A percentile compares a stretch with the other conserved stretches of the same genome.
Conservation (phyloP, 2,797 vertebrate species). For the Harpagifer antarcticus region DNA sequence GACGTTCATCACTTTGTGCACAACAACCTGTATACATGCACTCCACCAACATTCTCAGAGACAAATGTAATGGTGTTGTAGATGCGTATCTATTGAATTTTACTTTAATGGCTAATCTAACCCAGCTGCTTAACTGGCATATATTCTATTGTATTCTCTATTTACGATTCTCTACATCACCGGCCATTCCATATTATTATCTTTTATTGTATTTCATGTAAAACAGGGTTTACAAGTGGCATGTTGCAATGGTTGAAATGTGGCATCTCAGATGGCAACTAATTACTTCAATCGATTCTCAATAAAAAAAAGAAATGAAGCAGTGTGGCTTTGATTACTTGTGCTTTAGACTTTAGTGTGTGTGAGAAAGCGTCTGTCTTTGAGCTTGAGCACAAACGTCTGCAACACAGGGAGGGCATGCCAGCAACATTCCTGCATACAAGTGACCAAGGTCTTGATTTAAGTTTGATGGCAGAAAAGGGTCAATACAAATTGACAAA, state of each 20-base stretch:
- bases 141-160: slow-evolving; percentile 20
- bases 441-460: slow-evolving; percentile 21
- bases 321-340: slow-evolving; percentile 68
- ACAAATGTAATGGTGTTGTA: slow-evolving; percentile 39
- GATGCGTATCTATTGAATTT: slow-evolving; percentile 52
- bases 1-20: neutral
- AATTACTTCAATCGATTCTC: slow-evolving; percentile 50
- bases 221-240: slow-evolving; percentile 37
- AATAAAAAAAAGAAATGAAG: slow-evolving; percentile 54
- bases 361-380: slow-evolving; percentile 12
- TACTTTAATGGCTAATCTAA: slow-evolving; percentile 28
- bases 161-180: slow-evolving; percentile 38
- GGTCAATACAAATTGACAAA: slow-evolving; percentile 11
- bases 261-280: slow-evolving; percentile 54
- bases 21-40: neutral
- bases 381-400: slow-evolving; percentile 37
- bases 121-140: slow-evolving; percentile 47
- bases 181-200: slow-evolving; percentile 15
- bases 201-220: slow-evolving; percentile 42
- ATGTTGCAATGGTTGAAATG: slow-evolving; percentile 51
- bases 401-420: slow-evolving; percentile 19
- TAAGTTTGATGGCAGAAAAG: slow-evolving; percentile 14
- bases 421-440: slow-evolving; percentile 42
- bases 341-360: slow-evolving; percentile 7
- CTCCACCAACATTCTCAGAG: slow-evolving; percentile 38